These are phyloP conservation scores for Imbricaverruca yamaguchii DNA, from an alignment of 2,888 invertebrate genomes.

Conservation along the genomic window DNA sequence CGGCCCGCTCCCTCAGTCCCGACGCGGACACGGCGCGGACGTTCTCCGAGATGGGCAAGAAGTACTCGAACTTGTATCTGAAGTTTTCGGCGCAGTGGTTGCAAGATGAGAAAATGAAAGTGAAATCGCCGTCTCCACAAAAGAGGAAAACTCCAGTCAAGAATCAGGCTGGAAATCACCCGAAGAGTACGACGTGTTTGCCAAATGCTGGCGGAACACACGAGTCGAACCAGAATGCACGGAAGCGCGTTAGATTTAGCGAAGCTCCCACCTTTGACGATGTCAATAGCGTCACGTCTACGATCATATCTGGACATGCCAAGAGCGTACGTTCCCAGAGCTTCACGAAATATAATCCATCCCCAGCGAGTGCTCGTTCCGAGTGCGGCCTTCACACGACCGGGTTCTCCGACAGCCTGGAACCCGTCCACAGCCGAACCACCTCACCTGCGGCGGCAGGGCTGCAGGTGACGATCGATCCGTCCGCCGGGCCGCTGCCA, in stretches of 20 bases:
- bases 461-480: not conserved
- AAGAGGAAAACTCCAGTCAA: not conserved
- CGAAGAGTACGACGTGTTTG: no score
- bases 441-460: not conserved
- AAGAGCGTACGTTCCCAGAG: no score
- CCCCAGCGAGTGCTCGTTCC: no score
- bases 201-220: not conserved
- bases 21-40: not conserved
- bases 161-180: no score
- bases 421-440: no score
- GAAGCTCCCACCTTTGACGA: not conserved
- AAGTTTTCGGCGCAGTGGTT: constrained; percentile 8
- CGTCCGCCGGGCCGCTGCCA: not conserved
- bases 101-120: not conserved
- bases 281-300: not conserved
- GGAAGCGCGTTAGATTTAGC: not conserved
- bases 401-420: no score
- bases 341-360: no score
- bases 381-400: no score
- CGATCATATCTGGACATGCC: not conserved
- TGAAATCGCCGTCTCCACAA: not conserved
- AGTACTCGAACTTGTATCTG: constrained; percentile 3
- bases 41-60: not conserved
- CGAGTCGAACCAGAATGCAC: not conserved
- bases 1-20: not conserved